Evolutionary conservation across 2,888 invertebrate species (phyloP).

Genomic region (Pseudococcus jackbeardsleyi): DNA sequence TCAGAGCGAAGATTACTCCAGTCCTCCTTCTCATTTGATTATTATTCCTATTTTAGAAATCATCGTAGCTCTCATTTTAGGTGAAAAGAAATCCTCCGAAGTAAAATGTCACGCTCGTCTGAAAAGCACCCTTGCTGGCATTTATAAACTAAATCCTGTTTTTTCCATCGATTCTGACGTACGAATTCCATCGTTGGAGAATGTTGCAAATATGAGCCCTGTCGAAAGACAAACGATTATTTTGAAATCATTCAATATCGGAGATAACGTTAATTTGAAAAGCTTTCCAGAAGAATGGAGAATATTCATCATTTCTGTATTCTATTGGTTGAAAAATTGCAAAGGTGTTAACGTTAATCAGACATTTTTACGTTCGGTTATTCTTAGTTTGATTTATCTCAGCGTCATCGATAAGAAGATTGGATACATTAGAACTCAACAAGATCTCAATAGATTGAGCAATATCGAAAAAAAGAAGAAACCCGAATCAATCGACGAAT

Average conservation of each 20-base stretch:
- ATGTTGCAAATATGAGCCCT: neutral
- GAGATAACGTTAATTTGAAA: constrained; percentile 68
- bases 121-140: constrained; percentile 18
- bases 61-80: constrained; percentile 71
- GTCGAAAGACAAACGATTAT: neutral
- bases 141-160: constrained; percentile 31
- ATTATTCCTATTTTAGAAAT: constrained; percentile 76
- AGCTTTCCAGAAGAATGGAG: constrained; percentile 75
- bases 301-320: constrained; percentile 74
- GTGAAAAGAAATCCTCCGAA: neutral
- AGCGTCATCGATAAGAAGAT: constrained; percentile 60
- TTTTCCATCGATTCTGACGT: neutral
- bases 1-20: constrained; percentile 80
- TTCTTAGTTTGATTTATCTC: constrained; percentile 73
- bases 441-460: constrained; percentile 4
- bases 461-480: constrained; percentile 40
- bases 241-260: constrained; percentile 24
- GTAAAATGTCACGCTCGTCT: constrained; percentile 60
- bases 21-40: constrained; percentile 75
- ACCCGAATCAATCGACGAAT: constrained; percentile 65
- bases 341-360: constrained; percentile 70
- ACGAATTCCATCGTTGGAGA: constrained; percentile 35
- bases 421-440: constrained; percentile 23
- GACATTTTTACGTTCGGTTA: constrained; percentile 74
- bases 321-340: constrained; percentile 74